Conservation (phyloP, 1,140 invertebrate genomes). For the Paraescarpia echinospica region DNA sequence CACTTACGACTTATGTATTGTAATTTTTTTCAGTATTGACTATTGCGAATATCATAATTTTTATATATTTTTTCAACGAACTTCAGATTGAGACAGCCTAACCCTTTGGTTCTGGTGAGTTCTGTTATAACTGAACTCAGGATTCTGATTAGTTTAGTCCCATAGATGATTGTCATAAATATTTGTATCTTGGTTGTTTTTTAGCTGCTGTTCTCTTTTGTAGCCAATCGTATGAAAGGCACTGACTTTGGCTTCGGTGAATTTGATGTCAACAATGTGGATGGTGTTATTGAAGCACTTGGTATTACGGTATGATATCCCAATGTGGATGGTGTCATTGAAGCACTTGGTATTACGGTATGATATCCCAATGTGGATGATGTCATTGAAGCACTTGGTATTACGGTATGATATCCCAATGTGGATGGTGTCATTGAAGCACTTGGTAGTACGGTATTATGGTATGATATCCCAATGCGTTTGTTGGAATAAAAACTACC, state of each 20-base stretch:
- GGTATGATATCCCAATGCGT: constrained; percentile 36
- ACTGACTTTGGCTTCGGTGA: constrained; percentile 49
- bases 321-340: constrained; percentile 35
- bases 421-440: constrained; percentile 40
- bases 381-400: constrained; percentile 48
- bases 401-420: constrained; percentile 41
- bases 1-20: too few relatives aligned
- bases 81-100: too few relatives aligned
- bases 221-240: constrained; percentile 38
- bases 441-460: constrained; percentile 47
- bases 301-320: constrained; percentile 44
- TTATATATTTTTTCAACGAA: too few relatives aligned
- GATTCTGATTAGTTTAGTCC: too few relatives aligned
- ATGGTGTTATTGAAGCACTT: constrained; percentile 48
- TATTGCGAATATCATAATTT: too few relatives aligned
- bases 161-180: too few relatives aligned
- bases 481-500: too few relatives aligned
- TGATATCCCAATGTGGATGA: constrained; percentile 16
- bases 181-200: not conserved
- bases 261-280: constrained; percentile 49
- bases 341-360: constrained; percentile 51
- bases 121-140: too few relatives aligned
- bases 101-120: too few relatives aligned
- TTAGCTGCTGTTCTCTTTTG: not conserved
- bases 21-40: too few relatives aligned